These are phyloP conservation scores for Exocentrus adspersus DNA, from an alignment of 2,888 invertebrate genomes.

Conservation along the genomic window DNA sequence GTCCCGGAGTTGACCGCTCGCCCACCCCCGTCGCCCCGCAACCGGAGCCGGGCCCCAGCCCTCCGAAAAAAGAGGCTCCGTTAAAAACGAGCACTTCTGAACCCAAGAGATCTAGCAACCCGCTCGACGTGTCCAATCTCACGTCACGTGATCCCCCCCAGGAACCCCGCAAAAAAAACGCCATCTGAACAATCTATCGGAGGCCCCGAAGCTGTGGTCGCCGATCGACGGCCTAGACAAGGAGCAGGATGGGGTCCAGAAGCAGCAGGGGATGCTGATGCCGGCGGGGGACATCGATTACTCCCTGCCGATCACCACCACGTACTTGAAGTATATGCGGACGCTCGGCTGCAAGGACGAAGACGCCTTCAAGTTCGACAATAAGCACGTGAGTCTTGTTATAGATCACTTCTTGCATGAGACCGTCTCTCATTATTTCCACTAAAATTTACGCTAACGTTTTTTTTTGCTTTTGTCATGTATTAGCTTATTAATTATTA, in stretches of 20 bases:
- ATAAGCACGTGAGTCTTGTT: conserved; percentile 68
- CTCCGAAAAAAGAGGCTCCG: conserved; percentile 50
- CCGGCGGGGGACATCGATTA: conserved; percentile 75
- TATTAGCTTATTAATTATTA: conserved; percentile 5
- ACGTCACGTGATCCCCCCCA: conserved; percentile 70
- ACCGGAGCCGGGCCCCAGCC: conserved; percentile 41
- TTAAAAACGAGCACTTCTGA: conserved; percentile 48
- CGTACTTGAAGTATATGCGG: conserved; percentile 86
- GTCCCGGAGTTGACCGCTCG: conserved; percentile 14
- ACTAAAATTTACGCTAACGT: conserved; percentile 40
- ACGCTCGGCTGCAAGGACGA: conserved; percentile 74
- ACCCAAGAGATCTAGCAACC: conserved; percentile 67
- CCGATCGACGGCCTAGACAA: conserved; percentile 63
- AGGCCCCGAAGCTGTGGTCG: conserved; percentile 71
- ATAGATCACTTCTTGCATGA: conserved; percentile 61
- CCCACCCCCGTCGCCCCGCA: conserved; percentile 2
- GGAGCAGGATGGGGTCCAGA: conserved; percentile 56
- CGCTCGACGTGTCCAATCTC: conserved; percentile 72
- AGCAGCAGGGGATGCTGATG: conserved; percentile 55
- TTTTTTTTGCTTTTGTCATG: background rate
- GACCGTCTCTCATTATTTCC: conserved; percentile 58
- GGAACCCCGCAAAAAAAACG: conserved; percentile 57
- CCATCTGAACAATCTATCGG: conserved; percentile 55
- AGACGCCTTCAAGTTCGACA: conserved; percentile 69
- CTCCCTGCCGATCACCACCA: conserved; percentile 89